phyloP scores from a whole-genome alignment of 2,888 invertebrate genomes.

The Erebia ligea region DNA sequence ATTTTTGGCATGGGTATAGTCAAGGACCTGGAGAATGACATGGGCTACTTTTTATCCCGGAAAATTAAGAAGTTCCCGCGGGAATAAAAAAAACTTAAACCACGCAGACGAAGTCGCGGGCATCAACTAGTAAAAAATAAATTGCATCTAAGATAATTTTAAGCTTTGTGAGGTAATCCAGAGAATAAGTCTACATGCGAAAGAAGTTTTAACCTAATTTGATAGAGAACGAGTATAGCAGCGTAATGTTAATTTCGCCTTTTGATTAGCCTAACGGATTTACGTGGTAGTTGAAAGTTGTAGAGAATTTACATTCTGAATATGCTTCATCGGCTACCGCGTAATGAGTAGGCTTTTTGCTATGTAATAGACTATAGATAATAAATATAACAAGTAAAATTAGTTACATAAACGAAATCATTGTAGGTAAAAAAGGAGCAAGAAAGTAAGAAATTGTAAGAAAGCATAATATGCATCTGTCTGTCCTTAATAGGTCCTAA shows the following conservation, averaged over 20 bases:
- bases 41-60: too few species aligned
- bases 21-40: too few species aligned
- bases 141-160: slow-evolving; percentile 25
- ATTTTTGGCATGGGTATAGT: too few species aligned
- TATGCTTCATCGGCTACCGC: neutral
- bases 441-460: too few species aligned
- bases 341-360: neutral
- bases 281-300: slow-evolving; percentile 18
- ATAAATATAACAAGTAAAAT: neutral
- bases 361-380: too few species aligned
- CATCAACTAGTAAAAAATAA: slow-evolving; percentile 22
- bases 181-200: slow-evolving; percentile 30
- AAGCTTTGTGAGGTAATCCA: slow-evolving; percentile 27
- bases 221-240: slow-evolving; percentile 32
- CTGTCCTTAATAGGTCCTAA: too few species aligned
- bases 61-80: too few species aligned
- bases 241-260: slow-evolving; percentile 29
- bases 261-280: slow-evolving; percentile 18
- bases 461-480: too few species aligned
- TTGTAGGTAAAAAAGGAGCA: too few species aligned
- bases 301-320: slow-evolving; percentile 16
- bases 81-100: too few species aligned
- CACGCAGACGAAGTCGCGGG: too few species aligned
- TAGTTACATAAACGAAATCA: too few species aligned
- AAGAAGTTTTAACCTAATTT: slow-evolving; percentile 37